phyloP scores from a whole-genome alignment of 2,113 vertebrate genomes.

The Elgaria multicarinata region DNA sequence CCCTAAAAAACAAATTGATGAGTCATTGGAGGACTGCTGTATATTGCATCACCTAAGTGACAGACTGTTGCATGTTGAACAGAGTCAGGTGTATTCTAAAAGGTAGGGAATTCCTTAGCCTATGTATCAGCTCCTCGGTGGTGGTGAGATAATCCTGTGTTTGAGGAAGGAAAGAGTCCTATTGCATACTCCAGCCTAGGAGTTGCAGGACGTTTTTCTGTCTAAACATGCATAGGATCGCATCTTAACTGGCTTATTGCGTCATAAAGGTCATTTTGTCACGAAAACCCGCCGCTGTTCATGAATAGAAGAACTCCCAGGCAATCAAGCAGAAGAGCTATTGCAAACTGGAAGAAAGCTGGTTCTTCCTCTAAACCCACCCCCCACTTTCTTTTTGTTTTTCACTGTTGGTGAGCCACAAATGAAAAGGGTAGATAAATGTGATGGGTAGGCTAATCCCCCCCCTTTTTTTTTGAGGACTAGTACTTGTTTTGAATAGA shows the following conservation, averaged over 20 bases:
- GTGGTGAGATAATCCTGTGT: neutral
- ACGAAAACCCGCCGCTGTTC: neutral
- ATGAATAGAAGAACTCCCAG: neutral
- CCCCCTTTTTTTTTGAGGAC: too few relatives aligned
- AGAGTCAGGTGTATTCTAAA: neutral
- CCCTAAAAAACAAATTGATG: neutral
- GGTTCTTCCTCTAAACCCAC: neutral
- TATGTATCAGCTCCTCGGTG: neutral
- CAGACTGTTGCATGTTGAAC: neutral
- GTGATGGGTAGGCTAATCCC: neutral
- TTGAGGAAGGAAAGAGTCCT: neutral
- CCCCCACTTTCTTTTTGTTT: neutral
- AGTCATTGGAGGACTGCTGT: neutral
- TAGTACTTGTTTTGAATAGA: neutral
- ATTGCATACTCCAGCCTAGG: too few relatives aligned
- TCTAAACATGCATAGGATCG: too few relatives aligned
- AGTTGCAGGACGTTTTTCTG: too few relatives aligned
- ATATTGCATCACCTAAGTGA: neutral
- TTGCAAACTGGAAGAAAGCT: neutral
- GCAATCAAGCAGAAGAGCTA: neutral
- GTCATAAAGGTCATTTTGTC: neutral
- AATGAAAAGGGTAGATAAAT: neutral
- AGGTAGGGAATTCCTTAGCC: neutral
- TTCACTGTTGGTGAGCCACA: neutral
- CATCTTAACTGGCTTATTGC: neutral